Evolutionary conservation across 2,888 invertebrate genomes (phyloP).

Genomic region (Drepanosiphum platanoidis): DNA sequence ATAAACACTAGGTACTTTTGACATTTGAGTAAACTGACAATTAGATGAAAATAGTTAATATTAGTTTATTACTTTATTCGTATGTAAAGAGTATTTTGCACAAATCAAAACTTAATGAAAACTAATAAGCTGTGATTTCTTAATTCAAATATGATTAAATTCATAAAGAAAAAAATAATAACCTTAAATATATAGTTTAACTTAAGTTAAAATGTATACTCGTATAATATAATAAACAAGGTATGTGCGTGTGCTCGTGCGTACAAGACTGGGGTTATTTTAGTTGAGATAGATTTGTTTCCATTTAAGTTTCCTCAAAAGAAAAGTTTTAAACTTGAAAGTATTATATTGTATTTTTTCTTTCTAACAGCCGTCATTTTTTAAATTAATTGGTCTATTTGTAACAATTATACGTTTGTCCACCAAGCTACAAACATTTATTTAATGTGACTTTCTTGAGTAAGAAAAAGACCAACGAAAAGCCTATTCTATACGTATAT

Average conservation of each 20-base stretch:
- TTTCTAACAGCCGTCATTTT: not conserved
- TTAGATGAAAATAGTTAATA: too few species aligned
- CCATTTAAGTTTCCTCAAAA: not conserved
- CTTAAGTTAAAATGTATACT: too few species aligned
- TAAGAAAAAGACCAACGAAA: not conserved
- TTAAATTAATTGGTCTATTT: not conserved
- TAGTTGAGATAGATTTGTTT: not conserved
- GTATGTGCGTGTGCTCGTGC: not conserved
- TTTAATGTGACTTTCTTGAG: not conserved
- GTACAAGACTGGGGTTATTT: not conserved
- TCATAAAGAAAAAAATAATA: not conserved
- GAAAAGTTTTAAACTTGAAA: not conserved
- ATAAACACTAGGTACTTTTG: too few species aligned
- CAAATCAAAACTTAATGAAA: slow-evolving; percentile 3
- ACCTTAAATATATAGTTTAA: too few species aligned
- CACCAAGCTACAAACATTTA: not conserved
- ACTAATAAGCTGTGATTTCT: not conserved
- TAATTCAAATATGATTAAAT: not conserved
- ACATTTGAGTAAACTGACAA: too few species aligned
- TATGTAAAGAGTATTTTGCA: not conserved
- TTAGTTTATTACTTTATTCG: too few species aligned
- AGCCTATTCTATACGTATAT: not conserved
- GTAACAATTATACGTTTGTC: not conserved
- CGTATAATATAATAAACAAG: not conserved
- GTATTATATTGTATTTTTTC: not conserved